Conservation (phyloP, 2,888 invertebrate species). For the Ormyrus thymus region DNA sequence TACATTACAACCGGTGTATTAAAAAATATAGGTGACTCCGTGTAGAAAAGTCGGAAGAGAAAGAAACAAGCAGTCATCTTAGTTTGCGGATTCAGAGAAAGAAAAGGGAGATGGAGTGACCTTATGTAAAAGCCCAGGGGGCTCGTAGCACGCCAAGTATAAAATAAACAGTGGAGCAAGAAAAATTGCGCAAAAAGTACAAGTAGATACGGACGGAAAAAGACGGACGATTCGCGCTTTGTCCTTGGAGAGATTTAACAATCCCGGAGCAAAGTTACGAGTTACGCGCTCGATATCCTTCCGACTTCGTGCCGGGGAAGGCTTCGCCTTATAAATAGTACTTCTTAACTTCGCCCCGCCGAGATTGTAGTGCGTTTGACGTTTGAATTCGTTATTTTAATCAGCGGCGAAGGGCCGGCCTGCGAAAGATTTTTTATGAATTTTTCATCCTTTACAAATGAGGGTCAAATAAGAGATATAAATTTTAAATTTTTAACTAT, state of each 20-base stretch:
- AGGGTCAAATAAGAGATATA: too few relatives aligned
- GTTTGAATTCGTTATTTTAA: too few relatives aligned
- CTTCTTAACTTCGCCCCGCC: conserved; percentile 11
- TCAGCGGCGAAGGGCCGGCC: too few relatives aligned
- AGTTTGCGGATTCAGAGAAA: background rate
- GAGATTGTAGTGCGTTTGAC: too few relatives aligned
- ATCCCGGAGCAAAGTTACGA: conserved; percentile 33
- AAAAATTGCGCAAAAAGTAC: conserved; percentile 43
- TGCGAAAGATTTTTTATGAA: too few relatives aligned
- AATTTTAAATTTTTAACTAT: too few relatives aligned
- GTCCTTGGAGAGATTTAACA: conserved; percentile 46
- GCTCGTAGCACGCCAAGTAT: conserved; percentile 34
- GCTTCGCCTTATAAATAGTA: conserved; percentile 1
- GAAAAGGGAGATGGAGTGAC: conserved; percentile 7
- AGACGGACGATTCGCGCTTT: conserved; percentile 42
- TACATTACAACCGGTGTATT: background rate
- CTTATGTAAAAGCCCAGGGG: conserved; percentile 36
- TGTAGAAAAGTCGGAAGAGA: too few relatives aligned
- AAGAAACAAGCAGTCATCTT: too few relatives aligned
- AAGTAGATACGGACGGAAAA: conserved; percentile 23
- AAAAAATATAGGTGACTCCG: background rate
- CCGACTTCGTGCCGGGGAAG: background rate
- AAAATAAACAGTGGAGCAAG: conserved; percentile 45
- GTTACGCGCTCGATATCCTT: conserved; percentile 24
- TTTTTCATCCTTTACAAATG: too few relatives aligned